phyloP scores from a whole-genome alignment of 2,888 invertebrate genomes.

The Rosalia funebris region DNA sequence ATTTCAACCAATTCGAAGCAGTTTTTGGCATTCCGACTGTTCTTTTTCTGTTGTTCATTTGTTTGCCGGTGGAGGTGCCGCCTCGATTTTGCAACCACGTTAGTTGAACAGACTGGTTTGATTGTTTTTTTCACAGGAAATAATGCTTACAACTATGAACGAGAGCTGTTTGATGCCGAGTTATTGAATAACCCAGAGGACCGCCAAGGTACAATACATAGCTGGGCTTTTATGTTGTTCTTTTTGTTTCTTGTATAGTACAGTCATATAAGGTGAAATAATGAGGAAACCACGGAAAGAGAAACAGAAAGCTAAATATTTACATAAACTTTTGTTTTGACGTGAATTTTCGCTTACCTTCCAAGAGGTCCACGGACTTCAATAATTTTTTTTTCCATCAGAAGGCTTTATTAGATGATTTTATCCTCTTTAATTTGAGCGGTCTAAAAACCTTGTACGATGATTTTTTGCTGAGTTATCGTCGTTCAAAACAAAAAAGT shows the following conservation, averaged over 20 bases:
- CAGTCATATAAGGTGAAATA: no score
- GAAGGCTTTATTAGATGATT: no score
- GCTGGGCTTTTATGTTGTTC: conserved; percentile 25
- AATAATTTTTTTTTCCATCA: no score
- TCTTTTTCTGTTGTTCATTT: conserved; percentile 8
- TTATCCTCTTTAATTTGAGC: no score
- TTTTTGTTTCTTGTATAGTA: conserved; percentile 21
- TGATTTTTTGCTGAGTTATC: no score
- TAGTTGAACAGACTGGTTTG: conserved; percentile 25
- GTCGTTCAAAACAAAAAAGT: no score
- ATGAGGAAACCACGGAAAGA: no score
- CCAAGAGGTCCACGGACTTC: no score
- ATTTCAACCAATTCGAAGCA: no score
- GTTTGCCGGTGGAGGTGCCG: conserved; percentile 16
- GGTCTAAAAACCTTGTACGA: no score
- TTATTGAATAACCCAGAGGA: conserved; percentile 37
- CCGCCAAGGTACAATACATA: conserved; percentile 39
- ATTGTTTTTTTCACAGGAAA: conserved; percentile 33
- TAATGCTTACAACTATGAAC: conserved; percentile 34
- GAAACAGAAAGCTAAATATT: no score
- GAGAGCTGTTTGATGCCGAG: conserved; percentile 36
- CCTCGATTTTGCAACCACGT: conserved; percentile 19
- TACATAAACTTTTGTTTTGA: neutral
- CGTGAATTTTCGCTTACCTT: no score
- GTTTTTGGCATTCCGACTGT: conserved; percentile 13